Percentiles rank a stretch among this genome's conserved stretches.
Evolutionary conservation across 2,888 invertebrate species (phyloP).

Genomic region (Pimpla rufipes): DNA sequence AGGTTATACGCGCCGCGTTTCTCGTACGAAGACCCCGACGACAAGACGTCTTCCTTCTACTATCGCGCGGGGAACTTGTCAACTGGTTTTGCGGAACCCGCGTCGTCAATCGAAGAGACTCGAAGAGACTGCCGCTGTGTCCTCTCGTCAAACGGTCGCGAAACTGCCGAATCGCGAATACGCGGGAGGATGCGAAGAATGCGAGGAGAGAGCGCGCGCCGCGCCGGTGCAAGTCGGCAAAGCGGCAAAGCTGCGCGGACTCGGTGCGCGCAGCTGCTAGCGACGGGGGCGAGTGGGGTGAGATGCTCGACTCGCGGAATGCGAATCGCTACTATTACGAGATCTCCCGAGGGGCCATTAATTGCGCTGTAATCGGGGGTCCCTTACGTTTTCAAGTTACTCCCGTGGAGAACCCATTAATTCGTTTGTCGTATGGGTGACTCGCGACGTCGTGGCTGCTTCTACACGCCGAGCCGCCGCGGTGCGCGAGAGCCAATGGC

Average conservation of each 20-base stretch:
- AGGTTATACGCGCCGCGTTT: constrained; percentile 30
- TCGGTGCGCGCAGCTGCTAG: not conserved
- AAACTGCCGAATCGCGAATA: constrained; percentile 7
- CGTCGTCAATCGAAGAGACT: constrained; percentile 30
- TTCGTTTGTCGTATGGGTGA: constrained; percentile 58
- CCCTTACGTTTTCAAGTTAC: constrained; percentile 57
- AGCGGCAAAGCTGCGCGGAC: constrained; percentile 32
- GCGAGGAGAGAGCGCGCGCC: constrained; percentile 31
- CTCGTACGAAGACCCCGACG: constrained; percentile 2
- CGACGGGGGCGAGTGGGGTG: not conserved
- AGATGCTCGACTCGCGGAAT: constrained; percentile 33
- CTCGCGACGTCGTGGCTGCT: constrained; percentile 27
- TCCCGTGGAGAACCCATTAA: constrained; percentile 58
- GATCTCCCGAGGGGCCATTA: constrained; percentile 60
- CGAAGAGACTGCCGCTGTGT: constrained; percentile 1
- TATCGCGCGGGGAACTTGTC: constrained; percentile 18
- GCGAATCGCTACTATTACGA: constrained; percentile 62
- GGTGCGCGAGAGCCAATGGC: not conserved
- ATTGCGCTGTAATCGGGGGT: constrained; percentile 58
- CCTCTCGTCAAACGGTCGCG: constrained; percentile 26
- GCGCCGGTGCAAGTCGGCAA: constrained; percentile 59
- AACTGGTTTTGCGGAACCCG: constrained; percentile 26
- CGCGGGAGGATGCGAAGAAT: constrained; percentile 20
- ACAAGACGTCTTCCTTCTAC: constrained; percentile 19
- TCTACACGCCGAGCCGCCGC: not conserved